A percentile compares a stretch with the other conserved stretches of the same genome.
phyloP scores from a whole-genome alignment of 2,888 invertebrate genomes.

The Macaria notata region DNA sequence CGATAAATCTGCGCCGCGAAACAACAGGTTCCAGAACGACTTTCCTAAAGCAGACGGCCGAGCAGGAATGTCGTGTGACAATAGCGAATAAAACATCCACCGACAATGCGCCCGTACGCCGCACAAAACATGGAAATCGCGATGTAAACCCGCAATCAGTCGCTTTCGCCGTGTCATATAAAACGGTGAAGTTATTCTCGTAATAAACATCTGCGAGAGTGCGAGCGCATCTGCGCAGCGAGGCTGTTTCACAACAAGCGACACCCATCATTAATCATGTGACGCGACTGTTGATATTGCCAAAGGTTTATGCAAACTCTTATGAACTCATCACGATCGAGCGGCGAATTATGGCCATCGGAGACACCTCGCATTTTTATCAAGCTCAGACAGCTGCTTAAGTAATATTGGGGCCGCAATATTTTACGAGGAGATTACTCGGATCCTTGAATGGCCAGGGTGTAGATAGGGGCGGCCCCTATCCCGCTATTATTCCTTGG shows the following conservation, averaged over 20 bases:
- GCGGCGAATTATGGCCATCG: constrained; percentile 60
- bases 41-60: constrained; percentile 29
- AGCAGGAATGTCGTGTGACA: constrained; percentile 26
- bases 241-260: constrained; percentile 55
- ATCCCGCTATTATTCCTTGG: constrained; percentile 55
- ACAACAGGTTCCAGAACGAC: constrained; percentile 32
- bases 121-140: constrained; percentile 24
- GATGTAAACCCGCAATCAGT: constrained; percentile 19
- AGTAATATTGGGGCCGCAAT: constrained; percentile 59
- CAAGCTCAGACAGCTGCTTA: constrained; percentile 54
- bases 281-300: constrained; percentile 63
- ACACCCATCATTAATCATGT: constrained; percentile 63
- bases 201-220: constrained; percentile 35
- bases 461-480: constrained; percentile 55
- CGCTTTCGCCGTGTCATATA: constrained; percentile 22
- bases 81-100: constrained; percentile 25
- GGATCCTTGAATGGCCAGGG: constrained; percentile 50
- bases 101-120: constrained; percentile 9
- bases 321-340: constrained; percentile 68
- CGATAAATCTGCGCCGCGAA: constrained; percentile 32
- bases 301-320: constrained; percentile 61
- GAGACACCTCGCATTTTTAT: constrained; percentile 45
- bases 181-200: constrained; percentile 26
- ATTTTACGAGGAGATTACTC: constrained; percentile 67
- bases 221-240: constrained; percentile 36